Conservation (phyloP, 1,140 invertebrate species). For the Rhyzopertha dominica region DNA sequence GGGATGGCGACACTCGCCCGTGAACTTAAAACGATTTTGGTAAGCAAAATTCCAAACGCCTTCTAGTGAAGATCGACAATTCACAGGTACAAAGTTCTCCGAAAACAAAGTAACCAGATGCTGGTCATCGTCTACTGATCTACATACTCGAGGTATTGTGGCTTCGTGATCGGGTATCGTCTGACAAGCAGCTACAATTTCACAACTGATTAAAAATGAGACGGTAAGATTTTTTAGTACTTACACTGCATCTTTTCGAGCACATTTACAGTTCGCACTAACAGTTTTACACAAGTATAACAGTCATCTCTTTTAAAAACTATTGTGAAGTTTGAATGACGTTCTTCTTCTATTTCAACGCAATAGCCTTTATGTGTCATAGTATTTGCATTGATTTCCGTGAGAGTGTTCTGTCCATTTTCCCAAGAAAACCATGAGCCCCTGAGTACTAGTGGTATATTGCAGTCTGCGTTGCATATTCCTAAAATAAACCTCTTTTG, state of each 20-base stretch:
- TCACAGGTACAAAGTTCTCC: constrained; percentile 85
- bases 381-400: constrained; percentile 70
- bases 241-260: constrained; percentile 83
- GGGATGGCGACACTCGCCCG: constrained; percentile 81
- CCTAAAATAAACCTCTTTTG: no score
- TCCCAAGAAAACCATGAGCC: constrained; percentile 91
- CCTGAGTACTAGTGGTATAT: constrained; percentile 70
- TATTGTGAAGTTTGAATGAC: constrained; percentile 80
- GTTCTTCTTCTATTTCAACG: constrained; percentile 64
- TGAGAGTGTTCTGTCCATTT: constrained; percentile 75
- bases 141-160: constrained; percentile 72
- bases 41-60: constrained; percentile 95
- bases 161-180: constrained; percentile 61
- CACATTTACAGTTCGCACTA: constrained; percentile 84
- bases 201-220: not conserved
- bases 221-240: constrained; percentile 36
- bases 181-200: constrained; percentile 64
- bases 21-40: constrained; percentile 85
- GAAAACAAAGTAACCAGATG: constrained; percentile 82
- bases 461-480: constrained; percentile 48
- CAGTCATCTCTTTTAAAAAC: constrained; percentile 68
- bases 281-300: constrained; percentile 78
- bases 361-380: constrained; percentile 72
- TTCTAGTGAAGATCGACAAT: constrained; percentile 88
- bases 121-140: constrained; percentile 66